Evolutionary conservation across 2,888 invertebrate genomes (phyloP), one percentile per base, ranked within the genome.

Genomic region (Oscheius sp.): DNA sequence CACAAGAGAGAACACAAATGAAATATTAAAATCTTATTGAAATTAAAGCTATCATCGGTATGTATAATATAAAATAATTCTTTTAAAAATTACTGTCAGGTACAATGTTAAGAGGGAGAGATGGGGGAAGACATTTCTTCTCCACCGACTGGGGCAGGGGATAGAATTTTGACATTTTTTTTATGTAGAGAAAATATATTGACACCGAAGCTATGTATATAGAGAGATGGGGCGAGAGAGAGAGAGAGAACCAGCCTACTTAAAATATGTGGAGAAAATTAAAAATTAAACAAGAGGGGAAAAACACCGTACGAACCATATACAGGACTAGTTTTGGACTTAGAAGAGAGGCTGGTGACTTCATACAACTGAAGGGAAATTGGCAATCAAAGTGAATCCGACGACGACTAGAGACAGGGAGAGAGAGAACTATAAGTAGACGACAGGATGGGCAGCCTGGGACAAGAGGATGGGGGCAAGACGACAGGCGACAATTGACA

Each of bases 21-120:
- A 37, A 61, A 61, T 61, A 61, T 61, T 65, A 65, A 46, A 65
- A 52, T 65, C 53, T 65, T 65, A 53, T 65, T 65, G 39, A 65
- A 65, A 52, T 65, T 65, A 65, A 65, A 65, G 65, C 65, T 65
- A 65, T 65, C 53, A 53, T 53, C 55, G 53, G 52, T 65, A 65
- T 65, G 31, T 65, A 65, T 53, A 65, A 37, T 52, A 34, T 33
- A 52, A 53, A 34, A 52, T 33, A 37, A 53, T 25, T 34, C 29
- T 37, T 34, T 27, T 29, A 64, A 45, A 17, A n/a, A n/a, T n/a
- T n/a, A 46, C 42, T 31, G 39, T 42, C 61, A 61, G 34, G n/a
- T n/a, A n/a, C n/a, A n/a, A n/a, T n/a, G n/a, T n/a, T n/a, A 33
- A 39, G 58, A 39, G 27, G 58, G 27, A 27, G 55, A 55, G 33